Conservation (phyloP, 2,797 vertebrate genomes). For the Geotrypetes seraphini region DNA sequence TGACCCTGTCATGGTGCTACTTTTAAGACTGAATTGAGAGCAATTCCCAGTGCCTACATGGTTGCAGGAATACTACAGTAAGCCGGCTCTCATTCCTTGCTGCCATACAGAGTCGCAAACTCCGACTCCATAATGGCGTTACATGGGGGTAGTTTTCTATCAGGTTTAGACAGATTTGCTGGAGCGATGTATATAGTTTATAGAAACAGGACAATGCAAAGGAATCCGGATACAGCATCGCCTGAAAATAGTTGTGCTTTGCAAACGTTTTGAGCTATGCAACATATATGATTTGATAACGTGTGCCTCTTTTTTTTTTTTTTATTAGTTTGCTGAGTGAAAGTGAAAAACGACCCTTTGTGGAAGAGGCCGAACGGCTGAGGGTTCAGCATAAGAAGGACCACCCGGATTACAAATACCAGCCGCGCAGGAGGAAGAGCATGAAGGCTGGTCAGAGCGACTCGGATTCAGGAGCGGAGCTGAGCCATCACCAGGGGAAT, state of each 20-base stretch:
- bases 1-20: no score
- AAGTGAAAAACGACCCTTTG: slow-evolving; percentile 90
- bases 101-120: no score
- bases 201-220: fast-evolving
- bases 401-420: slow-evolving; percentile 97
- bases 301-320: no score
- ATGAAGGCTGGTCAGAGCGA: slow-evolving; percentile 85
- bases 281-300: no score
- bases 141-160: no score
- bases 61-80: no score
- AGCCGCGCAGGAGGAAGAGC: slow-evolving; percentile 86
- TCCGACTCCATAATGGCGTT: no score
- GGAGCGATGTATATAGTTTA: fast-evolving
- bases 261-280: no score
- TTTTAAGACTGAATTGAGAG: no score
- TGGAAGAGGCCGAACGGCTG: slow-evolving; percentile 89
- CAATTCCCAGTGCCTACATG: no score
- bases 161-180: not conserved
- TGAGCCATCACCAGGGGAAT: slow-evolving; percentile 57
- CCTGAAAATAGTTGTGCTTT: no score
- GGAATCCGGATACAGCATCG: not conserved
- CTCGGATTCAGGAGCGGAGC: slow-evolving; percentile 75
- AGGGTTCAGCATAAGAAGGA: slow-evolving; percentile 97
- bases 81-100: no score
- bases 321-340: slow-evolving; percentile 77